Conservation (phyloP, 2,113 vertebrate species). For the Hemichromis elongatus region DNA sequence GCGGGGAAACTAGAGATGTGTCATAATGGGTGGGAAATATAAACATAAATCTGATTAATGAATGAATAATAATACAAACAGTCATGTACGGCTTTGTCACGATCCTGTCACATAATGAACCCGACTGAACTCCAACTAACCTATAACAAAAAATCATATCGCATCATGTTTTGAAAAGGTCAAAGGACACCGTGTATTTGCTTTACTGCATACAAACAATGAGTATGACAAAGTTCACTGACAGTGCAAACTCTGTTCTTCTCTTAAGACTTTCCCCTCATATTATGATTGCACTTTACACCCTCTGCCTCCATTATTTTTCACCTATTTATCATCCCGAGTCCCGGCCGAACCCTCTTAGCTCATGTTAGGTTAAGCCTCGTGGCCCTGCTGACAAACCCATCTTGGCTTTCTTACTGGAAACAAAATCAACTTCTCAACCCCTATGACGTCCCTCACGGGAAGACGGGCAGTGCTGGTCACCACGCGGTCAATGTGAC, state of each 20-base stretch:
- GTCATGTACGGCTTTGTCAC: not conserved
- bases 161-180: not conserved
- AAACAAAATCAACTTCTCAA: conserved; percentile 23
- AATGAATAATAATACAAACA: not conserved
- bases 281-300: not conserved
- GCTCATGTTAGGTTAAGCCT: conserved; percentile 42
- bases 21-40: not conserved
- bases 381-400: conserved; percentile 36
- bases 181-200: not conserved
- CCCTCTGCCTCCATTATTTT: conserved; percentile 7
- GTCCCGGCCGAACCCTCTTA: conserved; percentile 6
- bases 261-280: not conserved
- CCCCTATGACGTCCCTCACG: conserved; percentile 6
- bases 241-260: not conserved
- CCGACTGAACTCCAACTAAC: not conserved
- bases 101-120: not conserved
- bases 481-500: conserved; percentile 51
- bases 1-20: not conserved
- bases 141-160: not conserved
- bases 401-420: conserved; percentile 17
- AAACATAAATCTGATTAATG: not conserved
- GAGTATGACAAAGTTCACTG: not conserved
- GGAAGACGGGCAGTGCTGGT: conserved; percentile 41
- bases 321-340: conserved; percentile 10
- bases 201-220: not conserved